A percentile compares a stretch with the other conserved stretches of the same genome.
phyloP scores from a whole-genome alignment of 2,797 vertebrate genomes.

The Australoheros facetus region DNA sequence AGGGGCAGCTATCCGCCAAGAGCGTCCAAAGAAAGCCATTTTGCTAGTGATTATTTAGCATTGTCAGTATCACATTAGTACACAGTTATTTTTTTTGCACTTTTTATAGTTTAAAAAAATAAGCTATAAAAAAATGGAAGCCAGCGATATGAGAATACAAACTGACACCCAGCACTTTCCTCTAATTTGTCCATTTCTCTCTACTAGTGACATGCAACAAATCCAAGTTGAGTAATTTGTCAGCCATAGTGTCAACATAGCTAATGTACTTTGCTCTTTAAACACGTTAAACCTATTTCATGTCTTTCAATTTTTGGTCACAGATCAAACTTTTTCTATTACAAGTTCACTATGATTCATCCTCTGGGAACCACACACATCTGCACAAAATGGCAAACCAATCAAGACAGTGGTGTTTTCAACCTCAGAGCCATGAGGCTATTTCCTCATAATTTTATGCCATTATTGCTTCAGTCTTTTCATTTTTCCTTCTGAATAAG shows the following conservation, averaged over 20 bases:
- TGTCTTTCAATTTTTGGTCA: neutral
- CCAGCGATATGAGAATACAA: neutral
- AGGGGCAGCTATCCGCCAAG: too few species aligned
- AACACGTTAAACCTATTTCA: neutral
- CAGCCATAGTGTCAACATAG: neutral
- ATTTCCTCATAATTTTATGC: neutral
- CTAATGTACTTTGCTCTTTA: neutral
- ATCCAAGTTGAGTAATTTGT: neutral
- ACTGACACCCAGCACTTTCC: too few species aligned
- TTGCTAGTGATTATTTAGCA: neutral
- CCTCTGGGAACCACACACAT: neutral
- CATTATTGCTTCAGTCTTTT: neutral
- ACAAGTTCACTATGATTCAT: neutral
- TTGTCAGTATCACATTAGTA: neutral
- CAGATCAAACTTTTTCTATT: neutral
- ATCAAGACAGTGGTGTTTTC: neutral
- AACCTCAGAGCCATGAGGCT: neutral
- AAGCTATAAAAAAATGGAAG: neutral
- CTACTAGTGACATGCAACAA: neutral
- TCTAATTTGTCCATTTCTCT: neutral
- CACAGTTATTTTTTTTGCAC: neutral
- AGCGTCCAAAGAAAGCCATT: neutral
- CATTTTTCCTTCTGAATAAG: neutral
- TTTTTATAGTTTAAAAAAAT: neutral
- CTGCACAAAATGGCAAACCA: conserved; percentile 7